A percentile compares a stretch with the other conserved stretches of the same genome.
phyloP scores from a whole-genome alignment of 1,140 invertebrate species.

The Nixonia krombeini region DNA sequence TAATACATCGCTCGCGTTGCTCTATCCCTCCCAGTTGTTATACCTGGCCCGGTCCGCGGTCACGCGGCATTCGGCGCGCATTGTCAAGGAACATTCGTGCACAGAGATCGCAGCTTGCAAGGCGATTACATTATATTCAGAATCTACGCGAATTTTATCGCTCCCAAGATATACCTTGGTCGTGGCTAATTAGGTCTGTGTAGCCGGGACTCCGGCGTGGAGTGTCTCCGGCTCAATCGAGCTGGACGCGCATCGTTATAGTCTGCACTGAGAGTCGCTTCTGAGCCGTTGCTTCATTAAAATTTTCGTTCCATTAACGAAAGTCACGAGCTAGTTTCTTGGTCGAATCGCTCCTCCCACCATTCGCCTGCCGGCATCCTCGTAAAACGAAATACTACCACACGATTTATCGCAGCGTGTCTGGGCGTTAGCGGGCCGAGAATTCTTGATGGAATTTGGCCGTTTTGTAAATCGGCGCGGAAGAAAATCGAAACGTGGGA shows the following conservation, averaged over 20 bases:
- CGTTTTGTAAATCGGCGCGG: conserved; percentile 42
- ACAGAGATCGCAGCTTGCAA: background rate
- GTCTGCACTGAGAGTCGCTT: conserved; percentile 14
- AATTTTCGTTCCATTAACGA: conserved; percentile 46
- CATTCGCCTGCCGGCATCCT: conserved; percentile 24
- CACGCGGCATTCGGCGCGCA: too few relatives aligned
- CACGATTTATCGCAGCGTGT: conserved; percentile 39
- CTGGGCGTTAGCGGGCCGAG: conserved; percentile 23
- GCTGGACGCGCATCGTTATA: conserved; percentile 18
- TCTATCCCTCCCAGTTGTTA: too few relatives aligned
- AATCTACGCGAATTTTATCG: conserved; percentile 20
- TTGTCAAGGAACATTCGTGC: background rate
- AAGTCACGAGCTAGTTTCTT: conserved; percentile 45
- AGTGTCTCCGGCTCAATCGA: conserved; percentile 32
- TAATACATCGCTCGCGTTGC: too few relatives aligned
- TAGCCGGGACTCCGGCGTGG: conserved; percentile 2
- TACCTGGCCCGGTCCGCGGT: too few relatives aligned
- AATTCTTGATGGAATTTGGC: conserved; percentile 42
- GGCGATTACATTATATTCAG: background rate
- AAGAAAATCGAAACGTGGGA: conserved; percentile 47
- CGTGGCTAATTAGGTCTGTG: conserved; percentile 17
- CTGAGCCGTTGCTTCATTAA: conserved; percentile 27
- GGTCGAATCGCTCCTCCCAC: conserved; percentile 28
- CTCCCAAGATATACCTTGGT: background rate
- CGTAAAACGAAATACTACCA: conserved; percentile 42